Conservation (phyloP, 2,113 vertebrate species). For the Himantopus leucocephalus region DNA sequence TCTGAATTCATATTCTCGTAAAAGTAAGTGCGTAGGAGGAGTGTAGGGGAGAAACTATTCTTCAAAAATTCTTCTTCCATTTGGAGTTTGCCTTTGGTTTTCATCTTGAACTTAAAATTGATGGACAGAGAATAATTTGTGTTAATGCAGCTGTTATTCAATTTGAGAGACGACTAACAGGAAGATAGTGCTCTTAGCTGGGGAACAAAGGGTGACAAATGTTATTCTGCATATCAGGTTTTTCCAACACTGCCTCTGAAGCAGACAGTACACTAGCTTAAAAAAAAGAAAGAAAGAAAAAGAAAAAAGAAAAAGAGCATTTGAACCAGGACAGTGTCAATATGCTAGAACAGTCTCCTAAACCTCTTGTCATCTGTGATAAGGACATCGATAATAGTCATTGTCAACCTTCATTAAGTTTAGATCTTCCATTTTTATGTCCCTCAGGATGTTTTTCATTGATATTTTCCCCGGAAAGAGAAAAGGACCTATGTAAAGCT, state of each 20-base stretch:
- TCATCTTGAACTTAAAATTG: neutral
- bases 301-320: neutral
- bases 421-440: slow-evolving; percentile 57
- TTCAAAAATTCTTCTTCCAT: neutral
- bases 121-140: neutral
- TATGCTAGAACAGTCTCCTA: slow-evolving; percentile 54
- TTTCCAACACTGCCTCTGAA: neutral
- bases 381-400: slow-evolving; percentile 74
- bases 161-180: neutral
- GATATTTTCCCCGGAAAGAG: slow-evolving; percentile 68
- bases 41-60: neutral
- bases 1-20: neutral
- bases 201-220: slow-evolving; percentile 38
- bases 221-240: slow-evolving; percentile 13
- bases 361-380: slow-evolving; percentile 66
- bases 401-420: slow-evolving; percentile 74
- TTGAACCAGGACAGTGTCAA: slow-evolving; percentile 47
- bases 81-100: neutral
- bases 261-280: neutral
- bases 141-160: slow-evolving; percentile 8
- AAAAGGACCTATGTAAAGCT: slow-evolving; percentile 28
- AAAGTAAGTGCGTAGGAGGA: neutral
- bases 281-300: neutral
- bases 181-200: neutral
- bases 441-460: slow-evolving; percentile 66